A percentile compares a stretch with the other conserved stretches of the same genome.
phyloP scores from a whole-genome alignment of 2,113 vertebrate species.

The Melanerpes aurifrons region DNA sequence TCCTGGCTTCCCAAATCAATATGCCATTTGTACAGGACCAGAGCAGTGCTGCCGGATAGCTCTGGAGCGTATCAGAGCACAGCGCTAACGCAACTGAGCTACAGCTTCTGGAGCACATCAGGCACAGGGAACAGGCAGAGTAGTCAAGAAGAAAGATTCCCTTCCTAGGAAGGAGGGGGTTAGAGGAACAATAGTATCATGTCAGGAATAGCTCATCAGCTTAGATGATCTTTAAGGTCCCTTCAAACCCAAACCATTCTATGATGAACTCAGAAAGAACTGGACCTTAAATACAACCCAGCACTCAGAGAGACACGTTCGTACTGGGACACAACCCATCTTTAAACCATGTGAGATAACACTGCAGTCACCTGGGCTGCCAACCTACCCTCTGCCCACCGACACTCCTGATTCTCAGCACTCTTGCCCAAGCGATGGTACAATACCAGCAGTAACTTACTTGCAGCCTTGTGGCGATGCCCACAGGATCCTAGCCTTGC shows the following conservation, averaged over 20 bases:
- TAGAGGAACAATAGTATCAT: too few species aligned
- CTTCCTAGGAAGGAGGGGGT: background rate
- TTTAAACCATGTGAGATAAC: fast-evolving
- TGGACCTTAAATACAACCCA: background rate
- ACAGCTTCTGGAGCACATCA: fast-evolving
- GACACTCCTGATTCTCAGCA: background rate
- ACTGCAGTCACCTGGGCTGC: background rate
- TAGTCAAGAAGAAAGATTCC: background rate
- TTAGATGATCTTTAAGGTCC: background rate
- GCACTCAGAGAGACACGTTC: background rate
- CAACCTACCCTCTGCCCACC: background rate
- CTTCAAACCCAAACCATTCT: too few species aligned
- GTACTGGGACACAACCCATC: background rate
- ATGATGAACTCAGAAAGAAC: background rate
- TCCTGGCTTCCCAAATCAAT: background rate
- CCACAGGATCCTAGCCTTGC: background rate
- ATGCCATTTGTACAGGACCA: background rate
- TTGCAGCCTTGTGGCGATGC: background rate
- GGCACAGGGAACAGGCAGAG: background rate
- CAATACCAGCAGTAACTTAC: background rate
- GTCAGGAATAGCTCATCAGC: background rate
- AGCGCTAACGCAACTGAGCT: background rate
- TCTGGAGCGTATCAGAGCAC: fast-evolving
- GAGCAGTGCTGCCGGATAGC: background rate
- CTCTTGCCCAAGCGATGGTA: background rate